These are phyloP conservation scores for Mizuhopecten yessoensis DNA, from an alignment of 1,140 invertebrate genomes.

Conservation along the genomic window DNA sequence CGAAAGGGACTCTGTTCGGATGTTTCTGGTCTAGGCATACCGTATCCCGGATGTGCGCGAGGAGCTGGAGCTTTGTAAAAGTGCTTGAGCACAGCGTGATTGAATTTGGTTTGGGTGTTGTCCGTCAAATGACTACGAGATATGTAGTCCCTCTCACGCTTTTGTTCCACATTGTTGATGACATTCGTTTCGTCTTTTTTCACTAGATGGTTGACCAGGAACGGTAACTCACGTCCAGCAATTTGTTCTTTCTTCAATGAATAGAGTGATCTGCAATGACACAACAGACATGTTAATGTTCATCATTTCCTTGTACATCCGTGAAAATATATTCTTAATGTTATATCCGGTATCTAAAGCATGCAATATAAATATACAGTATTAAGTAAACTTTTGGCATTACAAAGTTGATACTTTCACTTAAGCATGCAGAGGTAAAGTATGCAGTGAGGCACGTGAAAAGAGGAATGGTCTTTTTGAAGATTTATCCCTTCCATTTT, in stretches of 20 bases:
- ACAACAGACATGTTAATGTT: background rate
- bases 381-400: too few species aligned
- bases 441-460: too few species aligned
- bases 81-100: constrained; percentile 57
- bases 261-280: constrained; percentile 45
- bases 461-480: too few species aligned
- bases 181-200: constrained; percentile 3
- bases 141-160: constrained; percentile 60
- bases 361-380: too few species aligned
- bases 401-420: too few species aligned
- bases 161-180: constrained; percentile 56
- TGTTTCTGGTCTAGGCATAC: constrained; percentile 61
- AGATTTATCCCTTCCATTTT: too few species aligned
- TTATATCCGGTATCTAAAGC: too few species aligned
- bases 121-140: constrained; percentile 51
- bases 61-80: constrained; percentile 62
- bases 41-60: constrained; percentile 56
- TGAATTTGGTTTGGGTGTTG: constrained; percentile 53
- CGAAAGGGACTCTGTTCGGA: constrained; percentile 58
- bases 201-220: constrained; percentile 21
- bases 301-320: background rate
- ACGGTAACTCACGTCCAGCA: constrained; percentile 52
- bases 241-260: constrained; percentile 58
- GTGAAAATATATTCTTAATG: background rate
- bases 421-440: too few species aligned